A percentile compares a stretch with the other conserved stretches of the same genome.
These are phyloP conservation scores for Yasuhikotakia modesta DNA, from an alignment of 2,797 vertebrate genomes.

Conservation along the genomic window DNA sequence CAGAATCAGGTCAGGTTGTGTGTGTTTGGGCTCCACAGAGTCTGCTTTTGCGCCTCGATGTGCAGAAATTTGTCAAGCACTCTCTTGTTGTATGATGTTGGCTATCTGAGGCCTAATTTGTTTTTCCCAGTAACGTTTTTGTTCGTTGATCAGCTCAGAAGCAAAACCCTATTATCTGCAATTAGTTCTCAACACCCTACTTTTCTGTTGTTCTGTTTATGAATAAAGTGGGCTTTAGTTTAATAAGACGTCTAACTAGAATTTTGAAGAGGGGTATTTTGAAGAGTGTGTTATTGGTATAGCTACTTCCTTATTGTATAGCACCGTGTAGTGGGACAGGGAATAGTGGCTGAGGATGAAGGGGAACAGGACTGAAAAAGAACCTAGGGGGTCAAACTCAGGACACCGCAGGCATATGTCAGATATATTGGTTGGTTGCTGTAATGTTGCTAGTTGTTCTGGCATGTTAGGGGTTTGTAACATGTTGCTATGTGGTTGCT, in stretches of 20 bases:
- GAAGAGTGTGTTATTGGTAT: no score
- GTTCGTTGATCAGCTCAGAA: neutral
- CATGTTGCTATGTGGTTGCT: neutral
- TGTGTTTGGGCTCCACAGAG: constrained; percentile 30
- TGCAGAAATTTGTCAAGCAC: constrained; percentile 30
- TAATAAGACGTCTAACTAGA: neutral
- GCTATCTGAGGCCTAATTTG: constrained; percentile 9
- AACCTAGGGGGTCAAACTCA: no score
- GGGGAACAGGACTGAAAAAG: no score
- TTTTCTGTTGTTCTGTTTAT: neutral
- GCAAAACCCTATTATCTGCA: neutral
- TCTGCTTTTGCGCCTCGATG: constrained; percentile 2
- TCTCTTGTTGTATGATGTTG: constrained; percentile 8
- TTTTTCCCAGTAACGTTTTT: neutral
- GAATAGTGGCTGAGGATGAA: neutral
- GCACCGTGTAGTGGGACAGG: neutral
- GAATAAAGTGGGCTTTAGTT: neutral
- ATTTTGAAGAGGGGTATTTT: no score
- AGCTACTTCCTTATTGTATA: no score
- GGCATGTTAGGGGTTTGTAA: neutral
- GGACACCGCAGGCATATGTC: no score
- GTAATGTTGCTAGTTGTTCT: neutral
- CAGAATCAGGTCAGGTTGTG: constrained; percentile 25
- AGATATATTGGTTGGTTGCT: neutral
- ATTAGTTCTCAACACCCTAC: neutral